Evolutionary conservation across 2,113 vertebrate genomes (phyloP), one percentile per base, ranked within the genome.

Genomic region (Tachuris rubrigastra): DNA sequence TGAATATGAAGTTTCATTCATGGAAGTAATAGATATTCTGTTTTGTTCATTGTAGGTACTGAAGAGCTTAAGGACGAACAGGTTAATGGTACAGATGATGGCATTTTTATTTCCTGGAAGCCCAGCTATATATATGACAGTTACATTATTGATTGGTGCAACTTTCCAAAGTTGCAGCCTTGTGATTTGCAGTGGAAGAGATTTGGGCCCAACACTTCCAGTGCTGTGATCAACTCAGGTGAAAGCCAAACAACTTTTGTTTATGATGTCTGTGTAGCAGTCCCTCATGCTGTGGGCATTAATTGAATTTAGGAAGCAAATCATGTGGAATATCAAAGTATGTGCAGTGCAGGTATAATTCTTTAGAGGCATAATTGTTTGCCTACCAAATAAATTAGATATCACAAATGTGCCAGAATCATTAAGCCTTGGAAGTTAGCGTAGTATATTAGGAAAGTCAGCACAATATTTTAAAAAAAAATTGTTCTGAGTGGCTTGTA

Each of bases 71-170:
- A 82, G 74, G 94, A 97, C 80, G 94, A 90, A 41, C 91, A 44
- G 35, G 73, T 96, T 77, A 86, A 80, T 22, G 94, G 96, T 71
- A 95, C 77, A 72, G 73, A 90, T 22, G 56, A 95, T 17, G 96
- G 96, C 10, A 85, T 98, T 77, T 63, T 83, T 53, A 4, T 98
- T 56, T 96, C 95, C 30, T 98, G 98, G 98, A 60, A 95, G 28
- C 89, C 91, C 44, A 85, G 16, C 14, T 22, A 12, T 53, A 47
- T 23, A 2, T 80, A 81, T 50, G 41, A 91, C 9, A 90, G 96
- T 50, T 98, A 98, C 3, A 63, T 98, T n/a, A 92, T 98, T 2
- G 97, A 98, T 14, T 98, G 98, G 98, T 98, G 96, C 76, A 95
- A 96, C 44, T 84, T 87, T 4, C 95, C 95, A 0, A 47, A 4